A percentile compares a stretch with the other conserved stretches of the same genome.
These are phyloP conservation scores for Carposina sasakii DNA, from an alignment of 1,140 invertebrate species.

Conservation along the genomic window DNA sequence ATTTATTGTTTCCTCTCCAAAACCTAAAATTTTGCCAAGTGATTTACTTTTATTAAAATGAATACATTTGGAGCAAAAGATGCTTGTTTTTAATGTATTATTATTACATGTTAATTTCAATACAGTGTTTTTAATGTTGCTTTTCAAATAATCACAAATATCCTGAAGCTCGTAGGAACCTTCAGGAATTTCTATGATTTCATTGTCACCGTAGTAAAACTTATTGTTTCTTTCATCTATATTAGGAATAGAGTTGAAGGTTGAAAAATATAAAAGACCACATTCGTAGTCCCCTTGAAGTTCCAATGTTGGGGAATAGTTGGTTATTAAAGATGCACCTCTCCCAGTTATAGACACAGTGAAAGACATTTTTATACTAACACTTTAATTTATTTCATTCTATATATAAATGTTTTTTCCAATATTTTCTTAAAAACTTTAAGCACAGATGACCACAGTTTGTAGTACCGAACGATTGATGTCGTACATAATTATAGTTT, in stretches of 20 bases:
- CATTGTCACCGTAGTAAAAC: slow-evolving; percentile 16
- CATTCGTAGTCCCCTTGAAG: slow-evolving; percentile 17
- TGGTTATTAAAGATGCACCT: slow-evolving; percentile 12
- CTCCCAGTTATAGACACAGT: background rate
- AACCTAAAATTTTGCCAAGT: slow-evolving; percentile 8
- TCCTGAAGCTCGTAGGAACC: slow-evolving; percentile 25
- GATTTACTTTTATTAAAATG: slow-evolving; percentile 13
- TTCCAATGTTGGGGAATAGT: slow-evolving; percentile 22
- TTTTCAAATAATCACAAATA: slow-evolving; percentile 19
- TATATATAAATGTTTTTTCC: slow-evolving; percentile 13
- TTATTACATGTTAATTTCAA: slow-evolving; percentile 20
- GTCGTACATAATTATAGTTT: background rate
- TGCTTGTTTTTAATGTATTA: slow-evolving; percentile 25
- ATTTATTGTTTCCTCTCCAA: slow-evolving; percentile 2
- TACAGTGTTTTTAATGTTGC: slow-evolving; percentile 7
- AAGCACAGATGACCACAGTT: slow-evolving; percentile 1
- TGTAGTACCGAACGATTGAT: background rate
- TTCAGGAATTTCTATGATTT: slow-evolving; percentile 18
- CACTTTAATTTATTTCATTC: no score
- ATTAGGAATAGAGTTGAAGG: slow-evolving; percentile 23
- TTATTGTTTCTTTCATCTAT: slow-evolving; percentile 15
- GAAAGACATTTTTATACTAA: slow-evolving; percentile 6
- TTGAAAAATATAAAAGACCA: slow-evolving; percentile 19
- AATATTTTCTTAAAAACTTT: background rate
- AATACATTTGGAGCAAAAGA: slow-evolving; percentile 19